Evolutionary conservation across 2,113 vertebrate species (phyloP).

Genomic region (Takifugu bimaculatus): DNA sequence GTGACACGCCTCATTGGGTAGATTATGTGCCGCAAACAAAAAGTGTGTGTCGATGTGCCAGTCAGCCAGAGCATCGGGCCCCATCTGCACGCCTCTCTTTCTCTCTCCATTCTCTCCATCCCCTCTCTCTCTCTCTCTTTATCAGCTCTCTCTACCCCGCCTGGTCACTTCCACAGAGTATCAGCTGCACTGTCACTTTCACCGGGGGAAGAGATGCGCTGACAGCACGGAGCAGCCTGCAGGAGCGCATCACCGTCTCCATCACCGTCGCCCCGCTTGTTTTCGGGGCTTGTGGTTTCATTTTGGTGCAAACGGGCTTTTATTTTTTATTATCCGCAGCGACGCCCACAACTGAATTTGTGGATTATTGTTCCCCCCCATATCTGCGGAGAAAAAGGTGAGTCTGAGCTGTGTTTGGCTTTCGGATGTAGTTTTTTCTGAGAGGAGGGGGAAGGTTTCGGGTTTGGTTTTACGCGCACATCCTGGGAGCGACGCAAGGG

Average conservation of each 20-base stretch:
- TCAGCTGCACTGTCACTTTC: slow-evolving; percentile 57
- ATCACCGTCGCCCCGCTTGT: slow-evolving; percentile 1
- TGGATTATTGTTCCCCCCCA: slow-evolving; percentile 68
- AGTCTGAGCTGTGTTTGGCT: neutral
- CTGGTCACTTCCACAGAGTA: slow-evolving; percentile 37
- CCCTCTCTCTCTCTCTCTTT: neutral
- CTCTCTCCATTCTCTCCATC: slow-evolving; percentile 20
- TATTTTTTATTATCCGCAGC: neutral
- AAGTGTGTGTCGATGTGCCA: slow-evolving; percentile 93
- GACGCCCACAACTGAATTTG: slow-evolving; percentile 20
- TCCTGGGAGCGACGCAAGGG: slow-evolving; percentile 4
- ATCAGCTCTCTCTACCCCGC: slow-evolving; percentile 39
- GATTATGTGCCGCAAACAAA: slow-evolving; percentile 99
- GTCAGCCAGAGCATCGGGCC: slow-evolving; percentile 87
- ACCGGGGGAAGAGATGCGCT: slow-evolving; percentile 69
- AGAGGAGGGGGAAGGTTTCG: neutral
- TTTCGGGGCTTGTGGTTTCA: slow-evolving; percentile 19
- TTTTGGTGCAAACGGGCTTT: slow-evolving; percentile 4
- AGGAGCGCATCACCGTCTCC: slow-evolving; percentile 28
- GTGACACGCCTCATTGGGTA: slow-evolving; percentile 98
- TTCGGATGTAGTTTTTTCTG: slow-evolving; percentile 15
- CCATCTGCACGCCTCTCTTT: slow-evolving; percentile 80
- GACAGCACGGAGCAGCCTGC: slow-evolving; percentile 59
- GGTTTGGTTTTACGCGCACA: slow-evolving; percentile 11
- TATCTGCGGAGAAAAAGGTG: slow-evolving; percentile 46